Percentiles rank a stretch among this genome's conserved stretches.
Evolutionary conservation across 2,797 vertebrate species (phyloP).

Genomic region (Pseudopleuronectes americanus): DNA sequence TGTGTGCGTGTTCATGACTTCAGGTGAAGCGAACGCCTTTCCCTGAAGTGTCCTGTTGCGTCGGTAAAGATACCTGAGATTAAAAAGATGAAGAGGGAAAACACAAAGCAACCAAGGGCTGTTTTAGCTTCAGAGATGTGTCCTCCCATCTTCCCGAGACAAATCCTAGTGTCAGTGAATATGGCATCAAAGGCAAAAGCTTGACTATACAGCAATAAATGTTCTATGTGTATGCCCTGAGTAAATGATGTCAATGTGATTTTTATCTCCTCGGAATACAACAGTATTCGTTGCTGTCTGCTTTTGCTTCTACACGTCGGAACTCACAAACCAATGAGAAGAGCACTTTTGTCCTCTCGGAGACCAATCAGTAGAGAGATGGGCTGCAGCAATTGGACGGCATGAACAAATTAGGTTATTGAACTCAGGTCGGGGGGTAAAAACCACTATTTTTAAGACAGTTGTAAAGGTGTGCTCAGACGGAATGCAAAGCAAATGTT

Average conservation of each 20-base stretch:
- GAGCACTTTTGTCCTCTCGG: constrained; percentile 57
- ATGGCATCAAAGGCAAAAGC: constrained; percentile 78
- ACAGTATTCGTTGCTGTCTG: constrained; percentile 50
- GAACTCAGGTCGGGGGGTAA: constrained; percentile 79
- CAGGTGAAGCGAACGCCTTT: constrained; percentile 68
- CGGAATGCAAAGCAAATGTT: constrained; percentile 41
- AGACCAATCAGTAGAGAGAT: constrained; percentile 51
- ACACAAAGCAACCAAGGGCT: constrained; percentile 80
- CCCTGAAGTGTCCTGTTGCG: constrained; percentile 64
- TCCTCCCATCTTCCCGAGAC: constrained; percentile 76
- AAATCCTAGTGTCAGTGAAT: constrained; percentile 74
- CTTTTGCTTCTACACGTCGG: constrained; percentile 50
- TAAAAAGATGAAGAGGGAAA: constrained; percentile 53
- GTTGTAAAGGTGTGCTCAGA: constrained; percentile 68
- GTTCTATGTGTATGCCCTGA: constrained; percentile 82
- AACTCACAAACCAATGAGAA: constrained; percentile 49
- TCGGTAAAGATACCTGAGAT: constrained; percentile 57
- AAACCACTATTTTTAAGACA: constrained; percentile 73
- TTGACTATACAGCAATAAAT: constrained; percentile 87
- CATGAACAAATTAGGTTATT: constrained; percentile 69
- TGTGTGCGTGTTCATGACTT: constrained; percentile 50
- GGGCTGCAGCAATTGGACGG: constrained; percentile 62
- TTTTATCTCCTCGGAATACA: constrained; percentile 70
- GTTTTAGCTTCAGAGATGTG: constrained; percentile 82
- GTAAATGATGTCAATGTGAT: constrained; percentile 77